Evolutionary conservation across 1,140 invertebrate species (phyloP), one percentile per base, ranked within the genome.

Genomic region (Episyrphus balteatus): DNA sequence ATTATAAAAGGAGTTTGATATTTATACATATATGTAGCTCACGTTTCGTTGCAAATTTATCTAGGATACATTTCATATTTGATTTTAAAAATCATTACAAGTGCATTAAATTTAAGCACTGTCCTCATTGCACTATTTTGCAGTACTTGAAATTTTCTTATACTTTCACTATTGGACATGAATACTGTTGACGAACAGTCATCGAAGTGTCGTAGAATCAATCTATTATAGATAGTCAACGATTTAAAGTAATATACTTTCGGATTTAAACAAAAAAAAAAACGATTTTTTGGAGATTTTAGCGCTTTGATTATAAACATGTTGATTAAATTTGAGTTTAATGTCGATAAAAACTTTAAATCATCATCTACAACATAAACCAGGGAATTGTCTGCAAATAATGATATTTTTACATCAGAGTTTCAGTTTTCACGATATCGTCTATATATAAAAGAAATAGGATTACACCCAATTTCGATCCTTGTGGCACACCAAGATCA

Each of bases 61-160:
- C 69, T 77, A 42, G 79, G 74, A 0, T 88, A 89, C 73, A 76
- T 85, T 8, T 75, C 81, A 5, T 78, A 92, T 46, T 70, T 92
- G 34, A 92, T 88, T 18, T 26, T 26, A 26, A 26, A 26, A 26
- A 26, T 26, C 21, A 26, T 26, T 8, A 26, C 21, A 26, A 9
- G 21, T 8, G 21, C 21, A 26, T 26, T 26, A 40, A 40, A 17
- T 40, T 15, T 45, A 15, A 51, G 37, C 9, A 54, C 51, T 12
- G 45, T 44, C 30, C 50, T 36, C 45, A 51, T 54, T 46, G 46
- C 50, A 5, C 21, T 3, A 26, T 26, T 26, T 26, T 26, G 21
- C 8, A 26, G 8, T 26, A 26, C 21, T 26, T 55, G 50, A 12
- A 54, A 17, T 44, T n/a, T 32, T 26, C 32, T 31, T 7, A 48